Conservation (phyloP, 2,888 invertebrate genomes). For the Megastigmus dorsalis region DNA sequence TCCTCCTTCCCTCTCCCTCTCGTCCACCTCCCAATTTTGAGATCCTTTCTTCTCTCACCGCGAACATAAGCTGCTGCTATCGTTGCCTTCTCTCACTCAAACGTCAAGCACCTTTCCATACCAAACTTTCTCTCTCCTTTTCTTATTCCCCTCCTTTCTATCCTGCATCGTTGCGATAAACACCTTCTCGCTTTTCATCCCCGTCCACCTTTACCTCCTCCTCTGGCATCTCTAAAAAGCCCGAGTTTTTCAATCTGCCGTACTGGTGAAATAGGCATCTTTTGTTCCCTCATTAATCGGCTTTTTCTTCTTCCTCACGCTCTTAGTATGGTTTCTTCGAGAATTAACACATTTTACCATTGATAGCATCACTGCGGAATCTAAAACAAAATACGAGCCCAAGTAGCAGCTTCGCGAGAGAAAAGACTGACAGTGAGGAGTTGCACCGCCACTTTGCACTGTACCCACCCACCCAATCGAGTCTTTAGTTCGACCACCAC, state of each 20-base stretch:
- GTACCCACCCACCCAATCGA: neutral
- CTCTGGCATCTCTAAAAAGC: constrained; percentile 8
- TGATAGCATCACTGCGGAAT: neutral
- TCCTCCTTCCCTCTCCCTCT: neutral
- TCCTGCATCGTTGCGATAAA: too few species aligned
- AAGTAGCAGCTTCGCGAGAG: neutral
- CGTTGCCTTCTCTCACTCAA: too few species aligned
- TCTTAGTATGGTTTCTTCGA: neutral
- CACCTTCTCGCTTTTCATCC: too few species aligned
- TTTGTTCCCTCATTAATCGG: constrained; percentile 20
- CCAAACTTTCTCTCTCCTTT: too few species aligned
- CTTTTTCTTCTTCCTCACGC: neutral
- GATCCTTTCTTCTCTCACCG: too few species aligned
- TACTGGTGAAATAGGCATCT: too few species aligned
- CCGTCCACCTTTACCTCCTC: too few species aligned
- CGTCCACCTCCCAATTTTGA: neutral
- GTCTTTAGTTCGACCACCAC: too few species aligned
- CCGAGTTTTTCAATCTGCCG: constrained; percentile 34
- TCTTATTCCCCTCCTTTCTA: too few species aligned
- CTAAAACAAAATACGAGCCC: neutral
- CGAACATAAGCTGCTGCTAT: too few species aligned
- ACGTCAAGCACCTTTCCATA: too few species aligned
- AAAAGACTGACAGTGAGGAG: neutral
- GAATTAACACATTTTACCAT: neutral
- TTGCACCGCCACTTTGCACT: neutral